A percentile compares a stretch with the other conserved stretches of the same genome.
Evolutionary conservation across 2,113 vertebrate genomes (phyloP).

Genomic region (Pangasianodon hypophthalmus): DNA sequence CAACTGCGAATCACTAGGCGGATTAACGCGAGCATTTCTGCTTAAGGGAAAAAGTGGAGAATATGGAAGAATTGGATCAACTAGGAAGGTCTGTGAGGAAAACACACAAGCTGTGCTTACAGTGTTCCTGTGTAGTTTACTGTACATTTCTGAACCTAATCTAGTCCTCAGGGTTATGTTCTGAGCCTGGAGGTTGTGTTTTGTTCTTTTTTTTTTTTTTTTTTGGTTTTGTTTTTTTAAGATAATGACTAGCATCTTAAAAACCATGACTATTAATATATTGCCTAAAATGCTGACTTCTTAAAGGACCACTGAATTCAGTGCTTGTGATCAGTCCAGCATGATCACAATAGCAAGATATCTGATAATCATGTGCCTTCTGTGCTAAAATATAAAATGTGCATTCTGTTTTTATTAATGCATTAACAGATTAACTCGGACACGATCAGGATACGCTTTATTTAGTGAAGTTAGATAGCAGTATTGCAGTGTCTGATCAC

Average conservation of each 20-base stretch:
- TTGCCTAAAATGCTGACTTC: neutral
- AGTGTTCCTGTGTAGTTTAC: neutral
- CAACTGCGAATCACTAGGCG: slow-evolving; percentile 7
- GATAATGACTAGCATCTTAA: neutral
- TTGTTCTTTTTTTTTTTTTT: neutral
- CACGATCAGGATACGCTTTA: neutral
- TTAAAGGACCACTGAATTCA: neutral
- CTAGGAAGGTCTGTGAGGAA: slow-evolving; percentile 29
- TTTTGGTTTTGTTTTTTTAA: neutral
- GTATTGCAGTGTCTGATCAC: neutral
- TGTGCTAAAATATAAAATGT: neutral
- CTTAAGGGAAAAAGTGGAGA: neutral
- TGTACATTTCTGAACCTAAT: neutral
- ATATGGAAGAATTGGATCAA: slow-evolving; percentile 2
- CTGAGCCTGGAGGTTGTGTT: neutral
- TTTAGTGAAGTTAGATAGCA: neutral
- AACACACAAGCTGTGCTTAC: neutral
- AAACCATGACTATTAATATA: neutral
- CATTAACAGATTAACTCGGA: neutral
- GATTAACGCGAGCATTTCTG: slow-evolving; percentile 10
- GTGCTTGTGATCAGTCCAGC: neutral
- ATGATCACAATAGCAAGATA: neutral
- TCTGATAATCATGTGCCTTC: neutral
- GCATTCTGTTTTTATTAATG: neutral
- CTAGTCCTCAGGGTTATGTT: neutral